Base-by-base conservation (phyloP, 2,888 invertebrate species). In the Caenorhabditis sp. region DNA sequence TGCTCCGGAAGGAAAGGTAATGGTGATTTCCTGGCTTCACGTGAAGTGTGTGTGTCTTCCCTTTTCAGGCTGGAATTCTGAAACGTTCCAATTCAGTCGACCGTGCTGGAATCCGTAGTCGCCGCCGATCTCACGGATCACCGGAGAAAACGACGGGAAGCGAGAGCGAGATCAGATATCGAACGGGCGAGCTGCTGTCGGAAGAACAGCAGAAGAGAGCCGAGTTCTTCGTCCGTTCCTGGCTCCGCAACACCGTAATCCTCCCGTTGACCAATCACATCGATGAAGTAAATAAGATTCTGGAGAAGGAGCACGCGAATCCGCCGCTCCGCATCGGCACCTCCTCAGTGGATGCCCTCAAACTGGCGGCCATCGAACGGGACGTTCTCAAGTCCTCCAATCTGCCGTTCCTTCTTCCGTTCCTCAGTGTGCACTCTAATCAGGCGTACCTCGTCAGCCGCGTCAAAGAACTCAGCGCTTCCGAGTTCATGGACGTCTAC, bases 211-310 rank as follows among this genome's bases (percentile, higher is more conserved):
- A 70, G 45, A 65, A 66, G n/a, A 45, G 59, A 55, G 72, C 70
- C 1, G 77, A 77, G 41, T 50, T 56, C 27, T 24, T 72, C 22
- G 50, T 79, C 5, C 66, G 83, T 15, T 68, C 76, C 11, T 83
- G 83, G 83, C 59, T 83, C 24, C 65, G 76, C 22, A 82, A 81
- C 39, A 80, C 83, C 1, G 72, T 83, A 30, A 35, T 83, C 8
- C 20, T 52, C 7, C 81, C 81, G 13, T 43, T 83, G 22, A 41
- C 56, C 8, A 45, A 78, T 9, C 73, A 76, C 15, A 82, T 83
- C 43, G 70, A 72, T 11, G 70, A 75, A 55, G 65, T 81, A 8
- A 83, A 83, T 59, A 61, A 68, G 32, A 17, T 63, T 0, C 58
- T 83, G 11, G 82, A 82, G 9, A 76, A 80, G 62, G 81, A 81